Evolutionary conservation across 2,797 vertebrate species (phyloP), one percentile per base, ranked within the genome.

Genomic region (Sardinella longiceps): DNA sequence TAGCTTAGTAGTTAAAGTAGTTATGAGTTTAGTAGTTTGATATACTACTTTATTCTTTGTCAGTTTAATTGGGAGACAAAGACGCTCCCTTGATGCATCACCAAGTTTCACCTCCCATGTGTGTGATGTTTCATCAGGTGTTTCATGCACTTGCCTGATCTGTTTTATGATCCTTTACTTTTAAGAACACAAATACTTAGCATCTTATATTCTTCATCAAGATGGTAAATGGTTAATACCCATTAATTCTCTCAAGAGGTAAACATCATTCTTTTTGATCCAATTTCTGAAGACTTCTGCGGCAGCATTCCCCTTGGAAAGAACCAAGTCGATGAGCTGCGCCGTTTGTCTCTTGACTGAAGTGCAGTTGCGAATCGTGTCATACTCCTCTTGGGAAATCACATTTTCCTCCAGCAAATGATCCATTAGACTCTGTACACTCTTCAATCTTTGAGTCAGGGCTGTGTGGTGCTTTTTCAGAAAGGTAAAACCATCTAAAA

Each of bases 231-330:
- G 20, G 46, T 53, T 82, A 82, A 88, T 94, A 97, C 98, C 97
- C 95, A 99, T 98, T 89, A 99, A 94, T 83, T 98, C 97, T 93
- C 95, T 94, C 94, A 98, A 96, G 51, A 99, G 94, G 7, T 94
- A 90, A 81, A 97, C 95, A 11, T 99, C 98, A 25, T 96, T 96
- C 84, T 98, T 97, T 93, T 96, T 95, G 84, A 99, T 96, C 93
- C 96, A 97, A 91, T 95, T 98, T 92, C 96, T 97, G 91, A 99
- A 99, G 84, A 98, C 96, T 90, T 95, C 97, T 5, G 97, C 97
- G 2, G 97, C 96, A 48, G 96, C 95, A 3, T 97, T 98, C 88
- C 98, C 98, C 93, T 99, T 99, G 66, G 95, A 96, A 91, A 99
- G 93, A 85, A 99, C 84, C 1, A 96, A 95, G 86, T 99, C 97